phyloP scores from a whole-genome alignment of 1,140 invertebrate genomes.

The Temnothorax curvispinosus region DNA sequence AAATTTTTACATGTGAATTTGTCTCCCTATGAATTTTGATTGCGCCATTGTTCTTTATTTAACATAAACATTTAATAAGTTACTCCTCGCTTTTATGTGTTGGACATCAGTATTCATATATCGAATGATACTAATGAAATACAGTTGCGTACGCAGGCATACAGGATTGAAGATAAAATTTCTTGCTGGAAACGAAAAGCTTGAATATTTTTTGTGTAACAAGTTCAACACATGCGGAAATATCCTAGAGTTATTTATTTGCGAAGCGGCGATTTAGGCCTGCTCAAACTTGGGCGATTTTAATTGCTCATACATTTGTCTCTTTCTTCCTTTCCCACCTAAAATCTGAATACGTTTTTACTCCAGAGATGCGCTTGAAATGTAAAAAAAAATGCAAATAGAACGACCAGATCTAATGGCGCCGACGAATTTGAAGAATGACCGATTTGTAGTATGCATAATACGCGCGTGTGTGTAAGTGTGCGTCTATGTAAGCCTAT shows the following conservation, averaged over 20 bases:
- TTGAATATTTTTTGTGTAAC: not conserved
- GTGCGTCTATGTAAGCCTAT: not conserved
- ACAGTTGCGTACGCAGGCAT: not conserved
- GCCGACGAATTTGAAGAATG: slow-evolving; percentile 24
- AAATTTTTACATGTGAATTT: slow-evolving; percentile 1
- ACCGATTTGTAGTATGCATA: slow-evolving; percentile 31
- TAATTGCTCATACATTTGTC: not conserved
- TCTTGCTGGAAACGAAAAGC: not conserved
- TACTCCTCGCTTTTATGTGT: not conserved
- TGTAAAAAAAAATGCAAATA: not conserved
- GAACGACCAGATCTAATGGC: not conserved
- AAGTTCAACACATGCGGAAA: not conserved
- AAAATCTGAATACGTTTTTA: not conserved
- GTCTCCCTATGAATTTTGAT: not conserved
- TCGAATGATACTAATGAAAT: not conserved
- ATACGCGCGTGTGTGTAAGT: not conserved
- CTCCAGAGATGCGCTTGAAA: not conserved
- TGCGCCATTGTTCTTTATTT: not conserved
- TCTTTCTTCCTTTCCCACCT: not conserved
- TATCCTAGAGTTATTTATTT: not conserved
- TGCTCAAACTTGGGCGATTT: not conserved
- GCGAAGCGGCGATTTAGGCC: not conserved
- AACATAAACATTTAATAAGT: not conserved
- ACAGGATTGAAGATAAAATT: not conserved
- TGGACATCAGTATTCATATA: not conserved